Percentiles rank a stretch among this genome's conserved stretches.
These are phyloP conservation scores for Dromiciops gliroides DNA, from an alignment of 2,113 vertebrate genomes.

Conservation along the genomic window DNA sequence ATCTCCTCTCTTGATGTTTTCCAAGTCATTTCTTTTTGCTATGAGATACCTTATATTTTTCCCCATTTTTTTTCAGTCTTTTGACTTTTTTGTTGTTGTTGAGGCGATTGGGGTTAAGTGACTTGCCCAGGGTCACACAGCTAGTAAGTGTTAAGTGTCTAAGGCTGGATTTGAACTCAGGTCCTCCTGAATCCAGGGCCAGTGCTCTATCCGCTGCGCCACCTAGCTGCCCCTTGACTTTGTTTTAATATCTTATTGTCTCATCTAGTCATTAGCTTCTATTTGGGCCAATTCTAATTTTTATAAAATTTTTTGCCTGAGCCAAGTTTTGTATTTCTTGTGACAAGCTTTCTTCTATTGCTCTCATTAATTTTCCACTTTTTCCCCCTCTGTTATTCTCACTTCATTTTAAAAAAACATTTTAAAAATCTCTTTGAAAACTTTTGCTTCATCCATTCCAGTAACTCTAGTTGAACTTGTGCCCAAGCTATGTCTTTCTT, in stretches of 20 bases:
- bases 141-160: no score
- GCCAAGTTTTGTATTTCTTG: not conserved
- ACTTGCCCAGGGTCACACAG: no score
- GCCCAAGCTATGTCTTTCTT: not conserved
- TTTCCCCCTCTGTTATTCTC: not conserved
- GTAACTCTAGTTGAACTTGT: not conserved
- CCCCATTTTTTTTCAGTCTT: not conserved
- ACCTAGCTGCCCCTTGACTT: no score
- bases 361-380: not conserved
- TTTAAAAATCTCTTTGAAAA: not conserved
- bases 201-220: no score
- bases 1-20: not conserved
- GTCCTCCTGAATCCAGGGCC: no score
- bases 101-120: no score
- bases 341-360: not conserved
- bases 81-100: no score
- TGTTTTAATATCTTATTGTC: not conserved
- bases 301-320: not conserved
- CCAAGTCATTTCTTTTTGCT: not conserved
- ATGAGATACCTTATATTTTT: not conserved
- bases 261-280: not conserved
- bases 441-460: not conserved
- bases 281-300: not conserved
- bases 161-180: no score
- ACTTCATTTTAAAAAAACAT: not conserved